Base-by-base conservation (phyloP, 2,888 invertebrate genomes). In the Idaea aversata region DNA sequence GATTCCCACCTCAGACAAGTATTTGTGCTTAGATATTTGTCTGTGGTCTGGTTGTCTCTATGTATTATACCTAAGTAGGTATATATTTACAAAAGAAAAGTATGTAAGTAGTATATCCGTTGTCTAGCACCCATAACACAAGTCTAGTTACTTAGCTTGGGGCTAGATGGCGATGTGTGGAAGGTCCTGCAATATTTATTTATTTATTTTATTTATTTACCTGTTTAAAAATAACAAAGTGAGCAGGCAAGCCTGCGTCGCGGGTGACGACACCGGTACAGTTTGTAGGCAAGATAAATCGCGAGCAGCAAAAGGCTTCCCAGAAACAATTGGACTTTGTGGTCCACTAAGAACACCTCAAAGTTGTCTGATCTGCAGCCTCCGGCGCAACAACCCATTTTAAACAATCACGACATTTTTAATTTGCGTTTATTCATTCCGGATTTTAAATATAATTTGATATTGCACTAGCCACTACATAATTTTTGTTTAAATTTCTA, bases 211-310 rank as follows among this genome's bases (percentile, higher is more conserved):
- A n/a, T 59, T 61, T 15, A 34, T 66, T 63, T 68, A 71, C 63
- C 59, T 68, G 62, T 59, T 59, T 63, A 65, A 61, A 57, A 25
- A 25, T 6, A 16, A 16, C 58, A 58, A 62, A 68, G 68, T 38
- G 62, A 64, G 66, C 75, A 76, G 4, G 77, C 15, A 4, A 82
- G 60, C 15, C 69, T 69, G 13, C 75, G 74, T 34, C 80, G 72
- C 0, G 82, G 82, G 67, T 82, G 75, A 36, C 72, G 71, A 64
- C 86, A 86, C 65, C 79, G 75, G 65, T 70, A 84, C 5, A 88
- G 61, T 66, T 72, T 75, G 68, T 84, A 87, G 10, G 76, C 76
- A 15, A 88, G 75, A 34, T 76, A 69, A 7, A 78, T 10, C 25
- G 75, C 71, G 0, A 87, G 62, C 5, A 83, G 13, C 7, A 77